Evolutionary conservation across 1,140 invertebrate genomes (phyloP), one percentile per base, ranked within the genome.

Genomic region (Anthonomus grandis): DNA sequence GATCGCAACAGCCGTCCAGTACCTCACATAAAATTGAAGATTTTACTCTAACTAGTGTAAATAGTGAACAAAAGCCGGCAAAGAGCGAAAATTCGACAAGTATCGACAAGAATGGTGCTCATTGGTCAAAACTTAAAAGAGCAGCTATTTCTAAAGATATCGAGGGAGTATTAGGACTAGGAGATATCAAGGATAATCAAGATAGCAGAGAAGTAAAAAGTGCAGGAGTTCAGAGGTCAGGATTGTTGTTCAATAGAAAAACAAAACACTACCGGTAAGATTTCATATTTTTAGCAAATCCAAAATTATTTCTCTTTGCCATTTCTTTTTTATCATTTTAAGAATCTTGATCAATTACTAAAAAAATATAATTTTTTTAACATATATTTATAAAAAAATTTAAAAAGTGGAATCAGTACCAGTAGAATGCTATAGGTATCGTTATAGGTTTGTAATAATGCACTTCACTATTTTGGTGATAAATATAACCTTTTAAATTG

Each of bases 261-360:
- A 81, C 78, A 0, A 87, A 86, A 71, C 82, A 80, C 70, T 91
- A 91, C 68, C 79, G 79, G 41, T 67, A 45, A 56, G 51, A 38
- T n/a, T 17, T 6, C 9, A 51, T 21, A 39, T 1, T 15, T 51
- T 51, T 13, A 41, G 12, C 19, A 41, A 41, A 41, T 45, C n/a
- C n/a, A n/a, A n/a, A n/a, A n/a, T n/a, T n/a, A n/a, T n/a, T n/a
- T n/a, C n/a, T n/a, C n/a, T n/a, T n/a, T n/a, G n/a, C n/a, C n/a
- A n/a, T n/a, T n/a, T n/a, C n/a, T n/a, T n/a, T n/a, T n/a, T n/a
- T n/a, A n/a, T n/a, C n/a, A n/a, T n/a, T n/a, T n/a, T n/a, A n/a
- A n/a, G n/a, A n/a, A n/a, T n/a, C n/a, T n/a, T n/a, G n/a, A n/a
- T n/a, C n/a, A n/a, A n/a, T n/a, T n/a, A 21, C 10, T 12, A 22